phyloP scores from a whole-genome alignment of 2,888 invertebrate genomes.

The Formica aserva region DNA sequence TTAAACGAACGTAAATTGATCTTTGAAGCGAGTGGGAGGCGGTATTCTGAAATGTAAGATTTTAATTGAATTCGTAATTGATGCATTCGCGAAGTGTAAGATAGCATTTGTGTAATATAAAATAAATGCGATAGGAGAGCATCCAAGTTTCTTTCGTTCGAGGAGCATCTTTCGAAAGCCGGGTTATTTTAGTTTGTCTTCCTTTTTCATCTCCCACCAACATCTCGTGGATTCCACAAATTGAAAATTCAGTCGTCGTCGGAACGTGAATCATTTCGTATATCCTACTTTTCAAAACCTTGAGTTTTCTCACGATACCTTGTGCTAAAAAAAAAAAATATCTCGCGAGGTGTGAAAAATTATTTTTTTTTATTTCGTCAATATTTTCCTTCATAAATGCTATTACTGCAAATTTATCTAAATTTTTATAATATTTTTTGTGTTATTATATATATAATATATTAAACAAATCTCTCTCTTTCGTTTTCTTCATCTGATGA shows the following conservation, averaged over 20 bases:
- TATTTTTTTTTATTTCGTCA: not conserved
- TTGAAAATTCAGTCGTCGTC: constrained; percentile 77
- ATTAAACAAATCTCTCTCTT: not conserved
- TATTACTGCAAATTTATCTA: not conserved
- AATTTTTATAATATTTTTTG: constrained; percentile 1
- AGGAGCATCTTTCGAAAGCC: constrained; percentile 61
- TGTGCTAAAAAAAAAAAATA: not conserved
- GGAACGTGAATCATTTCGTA: constrained; percentile 67
- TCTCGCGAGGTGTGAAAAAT: not conserved
- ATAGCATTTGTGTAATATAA: constrained; percentile 46
- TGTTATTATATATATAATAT: not conserved
- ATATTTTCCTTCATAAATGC: not conserved
- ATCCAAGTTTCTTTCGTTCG: constrained; percentile 57
- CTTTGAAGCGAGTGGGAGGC: not conserved
- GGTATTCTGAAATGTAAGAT: not conserved
- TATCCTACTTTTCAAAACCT: constrained; percentile 58
- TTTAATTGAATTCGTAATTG: constrained; percentile 41
- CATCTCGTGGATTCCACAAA: constrained; percentile 66
- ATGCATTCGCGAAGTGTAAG: constrained; percentile 42
- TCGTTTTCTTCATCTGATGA: not conserved
- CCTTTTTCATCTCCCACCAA: constrained; percentile 63
- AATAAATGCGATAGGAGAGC: constrained; percentile 60
- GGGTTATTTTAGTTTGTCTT: constrained; percentile 76
- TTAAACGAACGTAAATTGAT: constrained; percentile 24
- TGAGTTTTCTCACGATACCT: not conserved